Evolutionary conservation across 2,888 invertebrate species (phyloP).

Genomic region (Cheilosia grossa): DNA sequence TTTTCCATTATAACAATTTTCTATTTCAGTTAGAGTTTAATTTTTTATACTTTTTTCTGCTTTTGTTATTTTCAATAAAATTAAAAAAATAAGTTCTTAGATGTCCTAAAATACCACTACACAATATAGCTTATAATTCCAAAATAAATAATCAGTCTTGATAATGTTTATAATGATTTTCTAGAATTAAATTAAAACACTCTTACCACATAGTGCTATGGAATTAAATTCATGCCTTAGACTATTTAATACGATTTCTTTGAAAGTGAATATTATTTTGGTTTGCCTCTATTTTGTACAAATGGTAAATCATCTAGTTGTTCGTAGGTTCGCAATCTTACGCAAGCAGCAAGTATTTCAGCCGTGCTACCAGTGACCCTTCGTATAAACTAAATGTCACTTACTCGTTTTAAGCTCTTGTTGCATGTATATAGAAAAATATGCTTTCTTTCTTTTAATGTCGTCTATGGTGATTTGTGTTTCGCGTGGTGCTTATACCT

Average conservation of each 20-base stretch:
- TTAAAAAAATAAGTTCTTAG: conserved; percentile 23
- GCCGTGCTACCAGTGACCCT: too few species aligned
- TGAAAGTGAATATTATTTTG: neutral
- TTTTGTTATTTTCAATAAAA: conserved; percentile 8
- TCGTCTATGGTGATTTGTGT: conserved; percentile 47
- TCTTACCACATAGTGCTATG: conserved; percentile 21
- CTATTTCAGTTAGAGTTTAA: conserved; percentile 26
- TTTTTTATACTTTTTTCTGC: conserved; percentile 9
- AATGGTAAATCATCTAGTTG: conserved; percentile 54
- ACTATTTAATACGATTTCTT: conserved; percentile 30
- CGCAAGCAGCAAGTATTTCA: conserved; percentile 24
- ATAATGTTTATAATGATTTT: conserved; percentile 63
- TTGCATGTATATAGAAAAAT: conserved; percentile 57
- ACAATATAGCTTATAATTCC: conserved; percentile 68
- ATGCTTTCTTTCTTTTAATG: conserved; percentile 18
- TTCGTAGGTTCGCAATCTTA: conserved; percentile 58
- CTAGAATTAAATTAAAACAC: conserved; percentile 20
- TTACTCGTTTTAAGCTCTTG: conserved; percentile 43
- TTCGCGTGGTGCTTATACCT: conserved; percentile 55
- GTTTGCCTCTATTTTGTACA: conserved; percentile 44
- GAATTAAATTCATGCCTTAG: conserved; percentile 42
- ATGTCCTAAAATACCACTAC: conserved; percentile 46
- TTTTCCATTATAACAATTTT: neutral
- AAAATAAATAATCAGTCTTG: conserved; percentile 75
- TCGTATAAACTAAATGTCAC: neutral